These are phyloP conservation scores for Parus major DNA, from an alignment of 2,113 vertebrate genomes.

Conservation along the genomic window DNA sequence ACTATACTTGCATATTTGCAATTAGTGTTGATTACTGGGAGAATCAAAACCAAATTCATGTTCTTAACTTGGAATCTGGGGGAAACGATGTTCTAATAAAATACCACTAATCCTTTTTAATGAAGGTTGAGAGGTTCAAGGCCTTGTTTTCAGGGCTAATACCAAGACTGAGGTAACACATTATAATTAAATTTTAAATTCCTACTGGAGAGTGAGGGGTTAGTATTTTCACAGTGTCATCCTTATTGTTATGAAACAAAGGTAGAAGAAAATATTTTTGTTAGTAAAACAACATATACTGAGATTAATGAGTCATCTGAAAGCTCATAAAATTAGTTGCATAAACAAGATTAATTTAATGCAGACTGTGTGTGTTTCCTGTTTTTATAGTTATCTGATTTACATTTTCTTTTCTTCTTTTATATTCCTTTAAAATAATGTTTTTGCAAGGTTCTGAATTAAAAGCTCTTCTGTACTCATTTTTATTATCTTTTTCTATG, in stretches of 20 bases:
- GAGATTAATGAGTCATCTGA: not conserved
- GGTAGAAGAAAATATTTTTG: not conserved
- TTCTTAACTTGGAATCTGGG: not conserved
- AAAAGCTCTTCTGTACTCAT: conserved; percentile 6
- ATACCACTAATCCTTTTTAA: not conserved
- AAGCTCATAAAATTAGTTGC: not conserved
- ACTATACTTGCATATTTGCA: not conserved
- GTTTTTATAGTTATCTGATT: not conserved
- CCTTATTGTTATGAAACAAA: not conserved
- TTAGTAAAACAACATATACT: not conserved
- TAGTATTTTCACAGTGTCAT: not conserved
- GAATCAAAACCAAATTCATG: not conserved
- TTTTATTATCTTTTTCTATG: conserved; percentile 22
- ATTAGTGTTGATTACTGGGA: not conserved
- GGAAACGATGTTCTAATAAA: not conserved
- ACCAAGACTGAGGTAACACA: not conserved
- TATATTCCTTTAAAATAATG: not conserved
- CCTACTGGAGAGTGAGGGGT: not conserved
- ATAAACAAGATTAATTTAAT: not conserved
- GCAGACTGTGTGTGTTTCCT: not conserved
- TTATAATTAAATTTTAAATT: not conserved
- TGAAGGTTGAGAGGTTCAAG: not conserved
- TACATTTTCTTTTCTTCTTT: not conserved
- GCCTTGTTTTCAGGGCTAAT: not conserved
- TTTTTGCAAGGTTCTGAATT: not conserved